phyloP scores from a whole-genome alignment of 2,113 vertebrate species.

The Cygnus buccinator region DNA sequence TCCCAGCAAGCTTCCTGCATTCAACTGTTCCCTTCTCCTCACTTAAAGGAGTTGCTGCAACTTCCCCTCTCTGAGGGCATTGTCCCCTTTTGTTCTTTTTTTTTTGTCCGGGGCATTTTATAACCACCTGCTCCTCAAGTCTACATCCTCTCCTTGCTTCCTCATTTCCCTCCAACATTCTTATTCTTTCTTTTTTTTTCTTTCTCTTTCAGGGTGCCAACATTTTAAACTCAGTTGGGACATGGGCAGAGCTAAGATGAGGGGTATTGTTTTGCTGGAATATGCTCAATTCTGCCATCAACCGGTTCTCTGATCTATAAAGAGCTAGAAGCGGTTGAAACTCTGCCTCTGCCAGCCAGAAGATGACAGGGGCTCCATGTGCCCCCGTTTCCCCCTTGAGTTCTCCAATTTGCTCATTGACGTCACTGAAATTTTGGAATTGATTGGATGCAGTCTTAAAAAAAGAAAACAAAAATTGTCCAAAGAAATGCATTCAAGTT shows the following conservation, averaged over 20 bases:
- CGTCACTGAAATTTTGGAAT: conserved; percentile 57
- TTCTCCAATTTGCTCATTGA: conserved; percentile 58
- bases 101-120: not conserved
- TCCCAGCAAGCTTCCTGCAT: not conserved
- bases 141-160: conserved; percentile 40
- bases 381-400: conserved; percentile 22
- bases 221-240: conserved; percentile 68
- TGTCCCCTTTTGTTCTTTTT: not conserved
- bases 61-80: not conserved
- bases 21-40: not conserved
- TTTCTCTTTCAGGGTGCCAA: conserved; percentile 66
- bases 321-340: conserved; percentile 67
- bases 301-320: conserved; percentile 66
- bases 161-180: conserved; percentile 43
- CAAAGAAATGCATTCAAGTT: conserved; percentile 55
- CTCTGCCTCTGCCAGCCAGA: conserved; percentile 63
- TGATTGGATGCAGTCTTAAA: conserved; percentile 50
- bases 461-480: conserved; percentile 19
- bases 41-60: not conserved
- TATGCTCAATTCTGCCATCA: conserved; percentile 66
- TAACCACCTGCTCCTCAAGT: not conserved
- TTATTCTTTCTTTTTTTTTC: conserved; percentile 65
- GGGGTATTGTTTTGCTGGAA: conserved; percentile 70
- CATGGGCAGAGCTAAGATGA: conserved; percentile 72
- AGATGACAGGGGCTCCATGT: conserved; percentile 61